Evolutionary conservation across 2,888 invertebrate genomes (phyloP), one percentile per base, ranked within the genome.

Genomic region (Eremobia ochroleuca): DNA sequence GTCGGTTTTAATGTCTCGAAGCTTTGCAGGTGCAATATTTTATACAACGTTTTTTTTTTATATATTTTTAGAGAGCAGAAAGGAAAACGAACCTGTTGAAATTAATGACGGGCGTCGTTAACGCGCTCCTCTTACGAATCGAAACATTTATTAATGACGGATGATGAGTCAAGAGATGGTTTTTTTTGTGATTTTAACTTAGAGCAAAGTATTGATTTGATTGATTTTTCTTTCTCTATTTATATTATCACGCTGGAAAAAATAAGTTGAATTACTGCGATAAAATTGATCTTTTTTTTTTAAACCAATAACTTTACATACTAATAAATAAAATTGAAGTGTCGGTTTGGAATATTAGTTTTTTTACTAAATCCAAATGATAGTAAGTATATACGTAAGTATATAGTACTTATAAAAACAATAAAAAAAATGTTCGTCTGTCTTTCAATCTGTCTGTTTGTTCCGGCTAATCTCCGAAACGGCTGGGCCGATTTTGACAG

Each of bases 91-190:
- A 77, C 64, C 86, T 86, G 82, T 91, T 88, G 76, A 91, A 87
- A 90, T 91, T 92, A 92, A 93, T 88, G 92, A 92, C 90, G 84
- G 71, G 82, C 87, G 65, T 92, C 92, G 88, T 92, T 93, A 92
- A 88, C 86, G 88, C 81, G 75, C 82, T 74, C 72, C 72, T 81
- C 80, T 87, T 69, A 79, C 43, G 76, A 83, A 81, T 79, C 76
- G 80, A 82, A 85, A 83, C 75, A 85, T 87, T 87, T 70, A 85
- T 81, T 87, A 88, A 83, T 82, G 83, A 82, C 70, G 43, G 65
- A 84, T 81, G 76, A 86, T 71, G 62, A 68, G 15, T 55, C 28
- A 2, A 46, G n/a, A 52, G 15, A 70, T 31, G 37, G n/a, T 3
- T 66, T 69, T 69, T 77, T 66, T 40, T 67, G 18, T 68, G 28